A percentile compares a stretch with the other conserved stretches of the same genome.
Evolutionary conservation across 2,113 vertebrate species (phyloP).

Genomic region (Alces alces): DNA sequence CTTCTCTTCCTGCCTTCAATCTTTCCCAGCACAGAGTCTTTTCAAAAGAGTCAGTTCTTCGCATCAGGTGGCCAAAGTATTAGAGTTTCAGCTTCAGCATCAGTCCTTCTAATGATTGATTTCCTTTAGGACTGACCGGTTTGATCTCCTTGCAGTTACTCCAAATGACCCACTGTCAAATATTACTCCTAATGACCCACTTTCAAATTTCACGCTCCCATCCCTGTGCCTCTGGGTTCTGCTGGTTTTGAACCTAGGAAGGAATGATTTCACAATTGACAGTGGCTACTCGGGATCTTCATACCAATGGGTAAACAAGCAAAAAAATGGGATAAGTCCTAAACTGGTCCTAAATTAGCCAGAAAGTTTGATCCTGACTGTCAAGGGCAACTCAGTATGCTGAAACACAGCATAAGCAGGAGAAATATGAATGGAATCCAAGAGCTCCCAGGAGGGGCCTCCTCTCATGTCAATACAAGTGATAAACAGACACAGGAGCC

Average conservation of each 20-base stretch:
- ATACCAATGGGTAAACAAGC: background rate
- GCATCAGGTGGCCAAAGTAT: background rate
- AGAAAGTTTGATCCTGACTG: background rate
- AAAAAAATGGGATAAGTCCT: background rate
- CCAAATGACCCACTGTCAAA: background rate
- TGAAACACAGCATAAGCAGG: background rate
- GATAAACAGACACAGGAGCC: background rate
- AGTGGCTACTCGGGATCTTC: background rate
- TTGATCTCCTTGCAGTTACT: background rate
- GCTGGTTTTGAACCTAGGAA: background rate
- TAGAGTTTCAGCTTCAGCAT: background rate
- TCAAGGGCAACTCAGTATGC: background rate
- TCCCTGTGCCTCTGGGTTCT: background rate
- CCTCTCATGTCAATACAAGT: background rate
- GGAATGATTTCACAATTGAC: background rate
- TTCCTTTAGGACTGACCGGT: background rate
- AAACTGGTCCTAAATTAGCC: background rate
- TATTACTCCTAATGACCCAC: background rate
- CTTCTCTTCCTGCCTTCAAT: background rate
- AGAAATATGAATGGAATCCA: background rate
- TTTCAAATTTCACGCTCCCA: background rate
- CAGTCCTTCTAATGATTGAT: background rate
- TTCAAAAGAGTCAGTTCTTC: background rate
- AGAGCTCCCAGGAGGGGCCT: background rate
- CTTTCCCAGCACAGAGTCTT: background rate